phyloP scores from a whole-genome alignment of 2,888 invertebrate species.

The Conomelus anceps region DNA sequence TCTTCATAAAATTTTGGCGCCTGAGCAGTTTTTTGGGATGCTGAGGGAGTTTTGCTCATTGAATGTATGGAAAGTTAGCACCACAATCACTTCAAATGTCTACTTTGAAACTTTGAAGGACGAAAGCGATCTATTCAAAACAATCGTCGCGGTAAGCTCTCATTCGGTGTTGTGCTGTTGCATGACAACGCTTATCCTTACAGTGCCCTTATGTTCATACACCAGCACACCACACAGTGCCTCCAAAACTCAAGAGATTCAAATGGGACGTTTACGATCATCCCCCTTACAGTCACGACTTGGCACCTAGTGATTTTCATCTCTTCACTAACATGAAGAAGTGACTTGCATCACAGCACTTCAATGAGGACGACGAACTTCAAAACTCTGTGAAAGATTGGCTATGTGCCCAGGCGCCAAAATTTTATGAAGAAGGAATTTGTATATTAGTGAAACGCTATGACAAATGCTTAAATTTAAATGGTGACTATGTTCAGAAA shows the following conservation, averaged over 20 bases:
- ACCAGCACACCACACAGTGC: too few species aligned
- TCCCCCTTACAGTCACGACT: neutral
- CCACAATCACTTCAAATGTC: neutral
- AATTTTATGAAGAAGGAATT: neutral
- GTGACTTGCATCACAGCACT: neutral
- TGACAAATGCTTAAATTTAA: too few species aligned
- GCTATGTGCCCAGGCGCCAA: neutral
- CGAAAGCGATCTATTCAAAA: neutral
- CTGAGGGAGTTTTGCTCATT: neutral
- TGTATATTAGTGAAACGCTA: neutral
- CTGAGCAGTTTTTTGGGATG: neutral
- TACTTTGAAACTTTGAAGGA: neutral
- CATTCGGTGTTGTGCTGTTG: constrained; percentile 4
- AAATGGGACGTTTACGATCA: neutral
- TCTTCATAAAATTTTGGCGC: neutral
- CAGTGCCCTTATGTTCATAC: too few species aligned
- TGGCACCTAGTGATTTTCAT: neutral
- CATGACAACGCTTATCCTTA: constrained; percentile 13
- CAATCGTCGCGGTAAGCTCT: neutral
- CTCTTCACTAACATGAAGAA: neutral
- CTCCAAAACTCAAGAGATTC: constrained; percentile 6
- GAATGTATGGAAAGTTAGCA: neutral
- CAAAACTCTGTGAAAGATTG: neutral
- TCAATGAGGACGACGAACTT: neutral
- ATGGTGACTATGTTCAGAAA: neutral